phyloP scores from a whole-genome alignment of 2,113 vertebrate species.

The Vireo altiloquus region DNA sequence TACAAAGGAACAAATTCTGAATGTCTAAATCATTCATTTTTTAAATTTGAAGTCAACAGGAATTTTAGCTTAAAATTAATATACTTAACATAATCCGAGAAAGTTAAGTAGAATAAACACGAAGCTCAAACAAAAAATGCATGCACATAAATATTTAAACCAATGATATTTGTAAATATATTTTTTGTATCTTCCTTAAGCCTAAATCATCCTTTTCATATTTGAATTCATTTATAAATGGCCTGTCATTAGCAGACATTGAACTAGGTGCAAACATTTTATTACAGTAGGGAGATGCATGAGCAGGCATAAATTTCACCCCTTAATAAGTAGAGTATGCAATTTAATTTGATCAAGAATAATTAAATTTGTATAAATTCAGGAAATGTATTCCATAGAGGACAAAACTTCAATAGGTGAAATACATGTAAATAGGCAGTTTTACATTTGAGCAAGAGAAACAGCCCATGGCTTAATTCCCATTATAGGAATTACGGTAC shows the following conservation, averaged over 20 bases:
- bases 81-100: background rate
- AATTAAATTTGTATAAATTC: slow-evolving; percentile 58
- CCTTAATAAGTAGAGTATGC: slow-evolving; percentile 27
- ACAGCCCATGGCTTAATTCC: background rate
- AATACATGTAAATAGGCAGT: slow-evolving; percentile 4
- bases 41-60: background rate
- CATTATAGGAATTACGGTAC: background rate
- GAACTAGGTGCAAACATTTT: slow-evolving; percentile 23
- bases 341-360: slow-evolving; percentile 48
- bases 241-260: background rate
- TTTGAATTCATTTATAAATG: slow-evolving; percentile 23
- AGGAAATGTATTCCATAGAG: slow-evolving; percentile 14
- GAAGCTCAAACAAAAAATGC: background rate
- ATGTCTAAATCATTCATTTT: background rate
- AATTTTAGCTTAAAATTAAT: slow-evolving; percentile 3
- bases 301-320: slow-evolving; percentile 54
- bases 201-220: background rate
- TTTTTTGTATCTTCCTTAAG: background rate
- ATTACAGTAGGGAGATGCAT: slow-evolving; percentile 12
- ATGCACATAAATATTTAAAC: slow-evolving; percentile 21
- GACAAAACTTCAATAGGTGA: slow-evolving; percentile 29
- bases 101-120: background rate
- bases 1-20: background rate
- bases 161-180: background rate
- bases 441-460: background rate